These are phyloP conservation scores for Euphydryas editha DNA, from an alignment of 2,888 invertebrate genomes.

Conservation along the genomic window DNA sequence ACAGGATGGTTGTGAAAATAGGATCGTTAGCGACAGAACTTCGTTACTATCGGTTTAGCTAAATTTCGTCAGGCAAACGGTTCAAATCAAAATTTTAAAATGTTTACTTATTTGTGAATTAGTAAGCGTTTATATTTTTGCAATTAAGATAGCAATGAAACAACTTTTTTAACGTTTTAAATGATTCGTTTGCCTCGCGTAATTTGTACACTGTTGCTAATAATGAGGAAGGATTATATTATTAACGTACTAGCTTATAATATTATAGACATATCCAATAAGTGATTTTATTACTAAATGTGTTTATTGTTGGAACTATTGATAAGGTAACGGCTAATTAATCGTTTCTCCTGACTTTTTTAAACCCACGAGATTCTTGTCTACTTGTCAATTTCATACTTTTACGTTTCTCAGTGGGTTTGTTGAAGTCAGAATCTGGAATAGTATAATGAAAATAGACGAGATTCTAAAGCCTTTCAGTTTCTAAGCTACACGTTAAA, in stretches of 20 bases:
- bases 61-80: slow-evolving; percentile 25
- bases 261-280: slow-evolving; percentile 74
- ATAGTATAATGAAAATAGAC: neutral
- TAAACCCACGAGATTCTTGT: slow-evolving; percentile 32
- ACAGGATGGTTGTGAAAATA: slow-evolving; percentile 43
- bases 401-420: slow-evolving; percentile 31
- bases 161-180: neutral
- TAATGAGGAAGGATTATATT: slow-evolving; percentile 30
- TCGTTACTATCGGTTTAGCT: slow-evolving; percentile 12
- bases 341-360: slow-evolving; percentile 24
- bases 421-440: slow-evolving; percentile 18
- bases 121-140: neutral
- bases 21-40: slow-evolving; percentile 38
- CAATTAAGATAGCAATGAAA: neutral
- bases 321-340: slow-evolving; percentile 29
- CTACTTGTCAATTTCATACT: slow-evolving; percentile 37
- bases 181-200: slow-evolving; percentile 16
- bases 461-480: neutral
- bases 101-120: neutral
- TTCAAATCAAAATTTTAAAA: slow-evolving; percentile 2
- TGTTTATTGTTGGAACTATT: slow-evolving; percentile 42
- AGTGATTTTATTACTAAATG: slow-evolving; percentile 63
- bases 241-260: slow-evolving; percentile 55
- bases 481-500: neutral
- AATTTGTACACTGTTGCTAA: slow-evolving; percentile 29